phyloP scores from a whole-genome alignment of 2,113 vertebrate species.

The Copsychus sechellarum region DNA sequence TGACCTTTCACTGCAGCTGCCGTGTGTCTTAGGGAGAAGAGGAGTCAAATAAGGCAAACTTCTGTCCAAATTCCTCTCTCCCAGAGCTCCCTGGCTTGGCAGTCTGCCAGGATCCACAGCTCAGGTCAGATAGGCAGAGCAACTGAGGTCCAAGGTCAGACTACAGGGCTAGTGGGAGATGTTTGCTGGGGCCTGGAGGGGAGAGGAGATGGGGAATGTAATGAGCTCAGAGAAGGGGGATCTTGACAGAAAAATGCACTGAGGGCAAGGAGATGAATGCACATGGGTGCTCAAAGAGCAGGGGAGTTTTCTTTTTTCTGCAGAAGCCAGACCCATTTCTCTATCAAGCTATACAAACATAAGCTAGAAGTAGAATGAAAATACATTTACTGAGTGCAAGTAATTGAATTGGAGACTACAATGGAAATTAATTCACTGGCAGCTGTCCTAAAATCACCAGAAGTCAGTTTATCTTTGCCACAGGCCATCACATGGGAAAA shows the following conservation, averaged over 20 bases:
- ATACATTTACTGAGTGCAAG: background rate
- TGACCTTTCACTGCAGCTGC: background rate
- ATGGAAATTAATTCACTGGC: background rate
- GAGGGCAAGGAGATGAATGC: conserved; percentile 44
- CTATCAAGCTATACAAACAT: background rate
- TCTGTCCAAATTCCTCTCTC: background rate
- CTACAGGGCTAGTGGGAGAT: background rate
- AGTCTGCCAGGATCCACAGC: conserved; percentile 24
- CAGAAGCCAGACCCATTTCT: conserved; percentile 5
- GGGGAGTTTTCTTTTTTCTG: background rate
- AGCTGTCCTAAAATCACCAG: background rate
- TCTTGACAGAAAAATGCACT: background rate
- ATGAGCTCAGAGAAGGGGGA: conserved; percentile 9
- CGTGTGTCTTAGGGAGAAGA: fast-evolving
- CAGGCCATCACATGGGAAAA: background rate
- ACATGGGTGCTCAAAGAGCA: background rate
- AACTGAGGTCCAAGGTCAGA: conserved; percentile 44
- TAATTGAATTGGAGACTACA: background rate
- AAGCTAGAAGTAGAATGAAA: background rate
- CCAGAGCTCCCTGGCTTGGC: background rate
- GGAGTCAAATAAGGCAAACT: background rate
- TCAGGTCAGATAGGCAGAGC: conserved; percentile 37
- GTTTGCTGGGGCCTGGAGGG: conserved; percentile 24
- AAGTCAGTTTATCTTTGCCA: background rate
- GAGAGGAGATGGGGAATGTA: conserved; percentile 1